Percentiles rank a stretch among this genome's conserved stretches.
These are phyloP conservation scores for Nephrotoma guestfalica DNA, from an alignment of 2,888 invertebrate species.

Conservation along the genomic window DNA sequence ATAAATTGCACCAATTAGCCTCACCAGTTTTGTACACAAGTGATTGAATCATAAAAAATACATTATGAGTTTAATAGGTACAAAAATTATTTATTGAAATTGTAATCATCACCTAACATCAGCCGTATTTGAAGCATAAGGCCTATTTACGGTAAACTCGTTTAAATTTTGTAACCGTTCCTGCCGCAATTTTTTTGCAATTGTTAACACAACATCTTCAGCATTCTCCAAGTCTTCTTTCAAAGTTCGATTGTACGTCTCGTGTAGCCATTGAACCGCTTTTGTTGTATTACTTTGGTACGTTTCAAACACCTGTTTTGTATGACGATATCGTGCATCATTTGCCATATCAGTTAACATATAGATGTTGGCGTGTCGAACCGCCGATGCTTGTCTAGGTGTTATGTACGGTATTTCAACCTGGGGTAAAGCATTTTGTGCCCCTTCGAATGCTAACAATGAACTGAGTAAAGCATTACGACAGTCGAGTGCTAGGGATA, in stretches of 20 bases:
- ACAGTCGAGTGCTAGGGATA: constrained; percentile 24
- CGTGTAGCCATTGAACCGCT: constrained; percentile 26
- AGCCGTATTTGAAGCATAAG: constrained; percentile 7
- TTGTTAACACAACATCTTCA: constrained; percentile 20
- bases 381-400: constrained; percentile 26
- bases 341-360: constrained; percentile 30
- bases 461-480: constrained; percentile 26
- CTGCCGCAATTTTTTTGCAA: constrained; percentile 23
- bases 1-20: not conserved
- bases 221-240: constrained; percentile 26
- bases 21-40: not conserved
- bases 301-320: constrained; percentile 23
- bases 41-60: not conserved
- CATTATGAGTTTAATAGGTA: not conserved
- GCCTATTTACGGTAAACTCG: constrained; percentile 19
- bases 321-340: constrained; percentile 25
- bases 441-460: constrained; percentile 25
- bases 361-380: constrained; percentile 27
- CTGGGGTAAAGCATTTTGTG: constrained; percentile 27
- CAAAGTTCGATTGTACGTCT: constrained; percentile 26
- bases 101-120: not conserved
- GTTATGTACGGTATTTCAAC: constrained; percentile 29
- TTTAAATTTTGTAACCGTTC: constrained; percentile 26
- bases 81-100: not conserved
- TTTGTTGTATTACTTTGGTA: constrained; percentile 25